Evolutionary conservation across 2,888 invertebrate species (phyloP).

Genomic region (Temnothorax ravouxi): DNA sequence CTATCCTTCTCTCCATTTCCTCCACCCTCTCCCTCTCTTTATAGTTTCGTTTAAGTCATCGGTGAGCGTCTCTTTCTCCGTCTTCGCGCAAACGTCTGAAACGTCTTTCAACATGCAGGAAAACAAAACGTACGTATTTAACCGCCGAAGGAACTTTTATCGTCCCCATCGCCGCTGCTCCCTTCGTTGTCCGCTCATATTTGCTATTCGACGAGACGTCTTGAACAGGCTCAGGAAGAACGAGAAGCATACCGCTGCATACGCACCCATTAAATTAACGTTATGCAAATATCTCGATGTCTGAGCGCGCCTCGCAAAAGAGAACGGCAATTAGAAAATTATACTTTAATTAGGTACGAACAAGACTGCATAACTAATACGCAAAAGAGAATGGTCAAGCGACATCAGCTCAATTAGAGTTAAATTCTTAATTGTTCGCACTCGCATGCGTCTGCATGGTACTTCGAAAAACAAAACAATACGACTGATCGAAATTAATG

Average conservation of each 20-base stretch:
- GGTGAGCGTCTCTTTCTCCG: constrained; percentile 45
- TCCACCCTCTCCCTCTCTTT: neutral
- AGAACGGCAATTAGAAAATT: constrained; percentile 45
- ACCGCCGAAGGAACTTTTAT: constrained; percentile 60
- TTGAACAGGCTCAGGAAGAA: constrained; percentile 19
- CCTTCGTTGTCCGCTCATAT: constrained; percentile 43
- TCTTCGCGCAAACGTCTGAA: constrained; percentile 61
- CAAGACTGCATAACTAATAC: neutral
- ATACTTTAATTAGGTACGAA: constrained; percentile 42
- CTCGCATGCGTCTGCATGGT: neutral
- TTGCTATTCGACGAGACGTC: constrained; percentile 38
- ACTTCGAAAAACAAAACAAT: neutral
- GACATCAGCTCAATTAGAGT: constrained; percentile 10
- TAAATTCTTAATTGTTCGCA: constrained; percentile 28
- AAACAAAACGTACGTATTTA: constrained; percentile 74
- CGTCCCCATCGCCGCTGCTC: constrained; percentile 54
- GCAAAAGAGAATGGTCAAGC: constrained; percentile 1
- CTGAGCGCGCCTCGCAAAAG: neutral
- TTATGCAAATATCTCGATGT: constrained; percentile 52
- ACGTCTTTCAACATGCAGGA: constrained; percentile 62
- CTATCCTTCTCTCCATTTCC: neutral
- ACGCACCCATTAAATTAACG: constrained; percentile 46
- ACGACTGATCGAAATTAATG: neutral
- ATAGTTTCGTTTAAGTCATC: constrained; percentile 62
- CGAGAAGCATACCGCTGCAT: neutral